phyloP scores from a whole-genome alignment of 2,113 vertebrate genomes.

The Rattus norvegicus region DNA sequence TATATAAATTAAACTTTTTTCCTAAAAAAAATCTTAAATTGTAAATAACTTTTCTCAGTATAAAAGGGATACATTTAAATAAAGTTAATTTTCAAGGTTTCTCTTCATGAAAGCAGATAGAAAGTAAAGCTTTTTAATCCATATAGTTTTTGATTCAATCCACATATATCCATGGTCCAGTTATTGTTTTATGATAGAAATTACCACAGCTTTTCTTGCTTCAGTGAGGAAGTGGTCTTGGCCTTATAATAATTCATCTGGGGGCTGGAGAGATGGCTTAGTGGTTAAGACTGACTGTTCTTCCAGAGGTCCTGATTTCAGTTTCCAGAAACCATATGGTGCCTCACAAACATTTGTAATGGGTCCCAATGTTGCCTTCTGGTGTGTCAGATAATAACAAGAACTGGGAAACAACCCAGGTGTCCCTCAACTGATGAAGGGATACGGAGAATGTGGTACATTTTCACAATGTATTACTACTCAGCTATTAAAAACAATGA shows the following conservation, averaged over 20 bases:
- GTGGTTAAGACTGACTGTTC: no score
- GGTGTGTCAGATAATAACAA: no score
- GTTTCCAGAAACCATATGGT: no score
- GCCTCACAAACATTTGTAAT: no score
- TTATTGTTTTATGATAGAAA: not conserved
- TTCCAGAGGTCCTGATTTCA: no score
- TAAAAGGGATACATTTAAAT: not conserved
- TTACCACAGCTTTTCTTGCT: not conserved
- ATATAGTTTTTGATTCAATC: not conserved
- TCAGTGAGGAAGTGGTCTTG: not conserved
- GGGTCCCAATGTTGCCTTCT: no score
- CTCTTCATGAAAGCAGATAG: not conserved
- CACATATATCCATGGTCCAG: not conserved
- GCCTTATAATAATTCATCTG: not conserved
- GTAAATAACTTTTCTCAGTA: not conserved
- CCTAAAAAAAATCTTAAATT: not conserved
- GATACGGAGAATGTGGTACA: no score
- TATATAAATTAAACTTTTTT: not conserved
- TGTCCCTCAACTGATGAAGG: no score
- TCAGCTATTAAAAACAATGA: no score
- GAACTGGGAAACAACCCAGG: no score
- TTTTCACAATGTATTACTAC: no score
- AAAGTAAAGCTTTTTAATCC: not conserved
- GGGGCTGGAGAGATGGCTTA: no score
- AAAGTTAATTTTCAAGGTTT: not conserved